Conservation (phyloP, 2,113 vertebrate genomes). For the Scopus umbretta region DNA sequence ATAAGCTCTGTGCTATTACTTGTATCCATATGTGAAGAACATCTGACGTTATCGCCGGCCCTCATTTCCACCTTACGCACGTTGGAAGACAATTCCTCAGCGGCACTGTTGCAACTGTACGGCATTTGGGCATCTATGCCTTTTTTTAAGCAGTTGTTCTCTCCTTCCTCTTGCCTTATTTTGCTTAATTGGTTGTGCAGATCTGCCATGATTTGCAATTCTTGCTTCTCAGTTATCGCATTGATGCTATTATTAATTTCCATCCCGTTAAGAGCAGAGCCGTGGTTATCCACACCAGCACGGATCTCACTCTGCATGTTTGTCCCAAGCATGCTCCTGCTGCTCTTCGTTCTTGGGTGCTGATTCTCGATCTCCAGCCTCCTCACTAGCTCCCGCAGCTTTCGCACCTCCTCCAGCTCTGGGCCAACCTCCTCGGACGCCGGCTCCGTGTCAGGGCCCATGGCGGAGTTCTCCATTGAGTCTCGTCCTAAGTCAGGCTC, state of each 20-base stretch:
- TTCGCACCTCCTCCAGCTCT: constrained; percentile 85
- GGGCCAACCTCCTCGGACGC: constrained; percentile 59
- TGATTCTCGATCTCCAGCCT: constrained; percentile 88
- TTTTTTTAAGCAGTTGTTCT: neutral
- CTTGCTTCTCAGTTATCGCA: neutral
- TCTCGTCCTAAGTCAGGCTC: constrained; percentile 60
- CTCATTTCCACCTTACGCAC: constrained; percentile 22
- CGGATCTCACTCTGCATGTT: constrained; percentile 30
- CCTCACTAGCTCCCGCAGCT: constrained; percentile 85
- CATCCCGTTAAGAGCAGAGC: constrained; percentile 23
- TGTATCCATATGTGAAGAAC: constrained; percentile 46
- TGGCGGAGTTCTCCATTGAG: constrained; percentile 2
- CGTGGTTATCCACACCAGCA: constrained; percentile 34
- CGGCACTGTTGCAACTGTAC: neutral
- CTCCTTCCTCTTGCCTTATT: constrained; percentile 63
- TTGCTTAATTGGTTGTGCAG: constrained; percentile 49
- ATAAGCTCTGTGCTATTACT: neutral
- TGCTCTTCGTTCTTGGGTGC: constrained; percentile 74
- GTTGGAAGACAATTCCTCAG: constrained; percentile 60
- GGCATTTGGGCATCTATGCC: constrained; percentile 51
- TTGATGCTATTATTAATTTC: constrained; percentile 65
- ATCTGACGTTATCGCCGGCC: neutral
- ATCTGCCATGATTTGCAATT: constrained; percentile 51
- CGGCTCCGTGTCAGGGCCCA: constrained; percentile 59
- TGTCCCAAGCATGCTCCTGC: constrained; percentile 52